These are phyloP conservation scores for Diarsia brunnea DNA, from an alignment of 2,888 invertebrate genomes.

Conservation along the genomic window DNA sequence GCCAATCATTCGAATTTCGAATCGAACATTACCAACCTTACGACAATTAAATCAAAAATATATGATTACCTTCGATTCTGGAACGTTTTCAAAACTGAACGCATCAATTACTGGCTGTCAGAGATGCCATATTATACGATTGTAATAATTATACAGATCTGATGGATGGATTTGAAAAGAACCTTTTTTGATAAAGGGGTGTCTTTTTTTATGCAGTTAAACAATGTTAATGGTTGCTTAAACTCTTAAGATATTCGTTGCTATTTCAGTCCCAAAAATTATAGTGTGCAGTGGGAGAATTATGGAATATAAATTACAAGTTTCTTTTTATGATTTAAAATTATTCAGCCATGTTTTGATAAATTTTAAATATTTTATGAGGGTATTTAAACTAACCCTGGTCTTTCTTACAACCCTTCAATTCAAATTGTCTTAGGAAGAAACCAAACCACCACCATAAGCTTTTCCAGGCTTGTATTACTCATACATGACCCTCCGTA, in stretches of 20 bases:
- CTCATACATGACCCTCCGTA: slow-evolving; percentile 8
- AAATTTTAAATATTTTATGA: background rate
- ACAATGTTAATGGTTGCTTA: slow-evolving; percentile 38
- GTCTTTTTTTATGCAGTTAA: slow-evolving; percentile 34
- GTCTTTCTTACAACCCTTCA: background rate
- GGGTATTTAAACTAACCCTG: background rate
- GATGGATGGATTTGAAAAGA: slow-evolving; percentile 64
- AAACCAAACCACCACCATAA: background rate
- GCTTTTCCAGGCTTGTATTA: slow-evolving; percentile 11
- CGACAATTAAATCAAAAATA: slow-evolving; percentile 59
- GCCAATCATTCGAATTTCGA: slow-evolving; percentile 46
- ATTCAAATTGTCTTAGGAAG: background rate
- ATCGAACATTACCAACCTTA: slow-evolving; percentile 53
- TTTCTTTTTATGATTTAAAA: background rate
- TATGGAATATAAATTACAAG: slow-evolving; percentile 11
- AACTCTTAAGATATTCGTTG: slow-evolving; percentile 19
- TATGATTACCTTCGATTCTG: slow-evolving; percentile 54
- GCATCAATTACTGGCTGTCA: slow-evolving; percentile 65
- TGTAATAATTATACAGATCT: slow-evolving; percentile 66
- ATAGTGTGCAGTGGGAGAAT: slow-evolving; percentile 11
- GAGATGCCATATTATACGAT: slow-evolving; percentile 66
- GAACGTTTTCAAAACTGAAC: slow-evolving; percentile 62
- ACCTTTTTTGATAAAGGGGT: slow-evolving; percentile 66
- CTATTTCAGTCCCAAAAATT: slow-evolving; percentile 32
- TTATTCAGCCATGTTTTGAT: background rate